Base-by-base conservation (phyloP, 2,888 invertebrate species). In the Andrena praecox region DNA sequence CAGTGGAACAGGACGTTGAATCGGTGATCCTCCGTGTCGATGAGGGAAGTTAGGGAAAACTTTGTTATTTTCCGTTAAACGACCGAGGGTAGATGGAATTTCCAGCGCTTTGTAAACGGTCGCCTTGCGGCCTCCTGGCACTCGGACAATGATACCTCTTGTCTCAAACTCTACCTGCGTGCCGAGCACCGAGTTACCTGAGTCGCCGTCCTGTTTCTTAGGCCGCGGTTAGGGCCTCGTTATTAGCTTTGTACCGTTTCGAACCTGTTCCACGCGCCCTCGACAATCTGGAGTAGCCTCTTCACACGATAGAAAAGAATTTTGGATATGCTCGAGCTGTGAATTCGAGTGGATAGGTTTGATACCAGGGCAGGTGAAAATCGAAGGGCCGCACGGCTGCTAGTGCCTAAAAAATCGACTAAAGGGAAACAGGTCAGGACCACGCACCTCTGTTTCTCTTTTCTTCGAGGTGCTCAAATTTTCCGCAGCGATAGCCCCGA, bases 181-280 rank as follows among this genome's bases (percentile, higher is more conserved):
- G 77, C 71, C 77, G 68, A 75, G 80, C 77, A 86, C 82, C 77
- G 78, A 84, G 80, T 86, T 88, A 88, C 86, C 84, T 88, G 88
- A 86, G 84, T 81, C 80, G 79, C 82, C 78, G 68, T 67, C 84
- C 80, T 64, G 42, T 31, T 66, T 56, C 64, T 89, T 85, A 83
- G 86, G 85, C 77, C 88, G 89, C 76, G 87, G 89, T 91, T 89
- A 84, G 87, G 83, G 74, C 84, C 84, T 86, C 84, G 88, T 89
- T 89, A 89, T 90, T 89, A 85, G 87, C 85, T 89, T 87, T 85
- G 85, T 87, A 89, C 80, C 82, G 82, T 84, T 88, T 86, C 77
- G 69, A 85, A 85, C 84, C 85, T 87, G 85, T 86, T 76, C 72
- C 68, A 35, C 62, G 42, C 79, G 27, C 59, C 33, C 24, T 24